Percentiles rank a stretch among this genome's conserved stretches.
phyloP scores from a whole-genome alignment of 2,888 invertebrate genomes.

The Lepidonotus clava region DNA sequence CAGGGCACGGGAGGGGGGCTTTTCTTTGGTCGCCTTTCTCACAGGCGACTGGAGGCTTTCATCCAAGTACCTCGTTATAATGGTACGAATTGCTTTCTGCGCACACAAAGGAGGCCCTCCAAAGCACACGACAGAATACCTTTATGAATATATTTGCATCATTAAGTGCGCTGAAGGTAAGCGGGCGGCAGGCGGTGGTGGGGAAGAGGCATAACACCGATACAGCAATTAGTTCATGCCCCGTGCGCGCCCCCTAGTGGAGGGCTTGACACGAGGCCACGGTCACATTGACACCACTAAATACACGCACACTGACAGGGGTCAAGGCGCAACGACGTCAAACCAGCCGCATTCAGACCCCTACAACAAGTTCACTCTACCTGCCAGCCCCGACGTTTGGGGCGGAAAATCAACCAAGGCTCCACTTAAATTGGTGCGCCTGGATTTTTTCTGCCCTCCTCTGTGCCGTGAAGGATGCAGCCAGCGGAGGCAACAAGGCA shows the following conservation, averaged over 20 bases:
- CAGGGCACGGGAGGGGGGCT: no score
- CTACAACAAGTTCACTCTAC: constrained; percentile 46
- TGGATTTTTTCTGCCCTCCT: background rate
- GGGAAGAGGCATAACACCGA: constrained; percentile 51
- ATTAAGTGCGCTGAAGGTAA: constrained; percentile 50
- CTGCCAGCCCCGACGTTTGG: background rate
- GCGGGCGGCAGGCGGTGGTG: constrained; percentile 22
- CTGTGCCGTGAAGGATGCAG: background rate
- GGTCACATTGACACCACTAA: background rate
- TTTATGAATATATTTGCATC: constrained; percentile 50
- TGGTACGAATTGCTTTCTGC: constrained; percentile 43
- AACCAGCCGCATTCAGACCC: constrained; percentile 12
- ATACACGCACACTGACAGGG: background rate
- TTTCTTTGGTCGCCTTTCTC: constrained; percentile 12
- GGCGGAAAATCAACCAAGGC: background rate
- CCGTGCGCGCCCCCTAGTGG: constrained; percentile 5
- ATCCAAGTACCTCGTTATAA: constrained; percentile 52
- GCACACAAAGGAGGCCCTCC: constrained; percentile 40
- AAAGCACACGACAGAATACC: constrained; percentile 39
- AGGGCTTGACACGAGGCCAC: constrained; percentile 18
- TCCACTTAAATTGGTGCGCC: constrained; percentile 50
- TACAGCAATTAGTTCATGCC: constrained; percentile 49
- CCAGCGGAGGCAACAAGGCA: constrained; percentile 32
- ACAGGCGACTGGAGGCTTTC: constrained; percentile 45
- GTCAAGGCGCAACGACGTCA: constrained; percentile 44